Percentiles rank a stretch among this genome's conserved stretches.
These are phyloP conservation scores for Zaprionus vittiger DNA, from an alignment of 1,140 invertebrate genomes.

Conservation along the genomic window DNA sequence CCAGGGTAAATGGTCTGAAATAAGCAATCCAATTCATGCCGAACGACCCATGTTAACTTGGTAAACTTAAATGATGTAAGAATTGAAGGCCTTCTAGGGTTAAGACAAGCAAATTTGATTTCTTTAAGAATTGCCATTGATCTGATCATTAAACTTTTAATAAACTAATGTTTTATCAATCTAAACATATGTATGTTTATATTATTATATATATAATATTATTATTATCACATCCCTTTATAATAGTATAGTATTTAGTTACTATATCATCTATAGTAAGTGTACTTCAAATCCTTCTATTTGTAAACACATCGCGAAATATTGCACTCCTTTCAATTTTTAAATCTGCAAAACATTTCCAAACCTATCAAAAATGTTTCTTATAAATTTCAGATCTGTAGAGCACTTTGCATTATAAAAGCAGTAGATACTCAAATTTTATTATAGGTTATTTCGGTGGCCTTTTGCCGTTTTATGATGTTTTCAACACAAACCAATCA, in stretches of 20 bases:
- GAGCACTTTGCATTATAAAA: slow-evolving; percentile 15
- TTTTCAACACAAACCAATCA: slow-evolving; percentile 79
- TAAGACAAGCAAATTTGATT: neutral
- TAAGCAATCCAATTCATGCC: slow-evolving; percentile 20
- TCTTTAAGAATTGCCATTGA: neutral
- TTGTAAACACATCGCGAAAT: neutral
- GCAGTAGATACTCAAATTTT: slow-evolving; percentile 4
- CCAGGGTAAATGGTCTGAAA: slow-evolving; percentile 8
- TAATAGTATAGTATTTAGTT: too few relatives aligned
- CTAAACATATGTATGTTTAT: neutral
- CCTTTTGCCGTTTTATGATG: slow-evolving; percentile 54
- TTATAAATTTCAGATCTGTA: neutral
- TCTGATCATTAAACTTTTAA: too few relatives aligned
- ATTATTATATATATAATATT: neutral
- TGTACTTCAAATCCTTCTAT: neutral
- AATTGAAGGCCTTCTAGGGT: neutral
- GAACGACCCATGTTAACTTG: neutral
- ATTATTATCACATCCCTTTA: neutral
- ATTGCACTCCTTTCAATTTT: too few relatives aligned
- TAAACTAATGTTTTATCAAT: too few relatives aligned
- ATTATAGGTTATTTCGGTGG: slow-evolving; percentile 18
- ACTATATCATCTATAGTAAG: neutral
- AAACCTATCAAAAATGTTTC: neutral
- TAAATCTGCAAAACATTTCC: neutral
- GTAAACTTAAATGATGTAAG: neutral